These are phyloP conservation scores for Cygnus olor DNA, from an alignment of 2,797 vertebrate genomes.

Conservation along the genomic window DNA sequence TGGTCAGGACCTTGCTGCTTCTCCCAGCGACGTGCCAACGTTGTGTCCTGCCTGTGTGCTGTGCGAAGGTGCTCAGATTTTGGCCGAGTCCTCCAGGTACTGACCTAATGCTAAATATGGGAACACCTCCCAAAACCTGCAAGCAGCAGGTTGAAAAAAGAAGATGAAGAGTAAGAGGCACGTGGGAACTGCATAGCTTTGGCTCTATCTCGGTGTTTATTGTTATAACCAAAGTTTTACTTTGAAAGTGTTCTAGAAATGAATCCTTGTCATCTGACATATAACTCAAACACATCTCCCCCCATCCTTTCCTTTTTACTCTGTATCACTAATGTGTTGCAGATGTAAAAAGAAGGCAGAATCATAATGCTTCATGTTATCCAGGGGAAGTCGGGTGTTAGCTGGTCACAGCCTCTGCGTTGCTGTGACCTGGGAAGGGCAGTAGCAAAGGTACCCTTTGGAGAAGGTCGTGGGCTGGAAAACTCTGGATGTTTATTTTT, in stretches of 20 bases:
- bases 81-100: not conserved
- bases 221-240: not conserved
- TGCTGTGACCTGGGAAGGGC: not conserved
- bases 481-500: not conserved
- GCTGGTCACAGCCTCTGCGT: not conserved
- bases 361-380: not conserved
- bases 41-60: not conserved
- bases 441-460: not conserved
- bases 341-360: not conserved
- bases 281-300: not conserved
- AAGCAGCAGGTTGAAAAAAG: not conserved
- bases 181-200: not conserved
- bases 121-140: not conserved
- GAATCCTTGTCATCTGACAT: not conserved
- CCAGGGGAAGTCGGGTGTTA: not conserved
- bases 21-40: not conserved
- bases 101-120: not conserved
- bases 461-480: not conserved
- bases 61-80: not conserved
- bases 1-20: not conserved
- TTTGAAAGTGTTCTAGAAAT: not conserved
- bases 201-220: not conserved
- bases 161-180: not conserved
- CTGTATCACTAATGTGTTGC: not conserved
- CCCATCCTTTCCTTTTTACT: not conserved